Percentiles rank a stretch among this genome's conserved stretches.
phyloP scores from a whole-genome alignment of 2,113 vertebrate genomes.

The Aptenodytes forsteri region DNA sequence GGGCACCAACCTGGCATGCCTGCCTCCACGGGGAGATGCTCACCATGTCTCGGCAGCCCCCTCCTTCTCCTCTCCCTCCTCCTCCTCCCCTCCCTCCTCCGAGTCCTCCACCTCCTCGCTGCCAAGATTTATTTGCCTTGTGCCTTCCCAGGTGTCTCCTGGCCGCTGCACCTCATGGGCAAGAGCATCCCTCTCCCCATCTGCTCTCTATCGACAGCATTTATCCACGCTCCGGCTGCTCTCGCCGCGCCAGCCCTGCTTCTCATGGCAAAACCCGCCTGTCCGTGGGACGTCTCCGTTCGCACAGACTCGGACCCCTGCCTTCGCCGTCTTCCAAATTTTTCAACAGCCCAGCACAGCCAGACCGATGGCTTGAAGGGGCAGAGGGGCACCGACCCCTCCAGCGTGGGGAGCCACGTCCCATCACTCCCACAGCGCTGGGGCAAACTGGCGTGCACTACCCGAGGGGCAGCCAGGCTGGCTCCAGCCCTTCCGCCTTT shows the following conservation, averaged over 20 bases:
- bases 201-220: not conserved
- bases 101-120: not conserved
- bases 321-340: not conserved
- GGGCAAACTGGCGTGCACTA: not conserved
- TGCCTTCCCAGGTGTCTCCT: not conserved
- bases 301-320: not conserved
- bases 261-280: too few species aligned
- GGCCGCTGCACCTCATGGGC: too few species aligned
- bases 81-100: not conserved
- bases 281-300: not conserved
- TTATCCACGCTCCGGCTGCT: not conserved
- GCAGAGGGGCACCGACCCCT: not conserved
- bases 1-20: not conserved
- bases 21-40: not conserved
- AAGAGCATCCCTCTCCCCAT: not conserved
- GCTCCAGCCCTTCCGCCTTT: not conserved
- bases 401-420: rapidly evolving
- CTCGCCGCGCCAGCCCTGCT: not conserved
- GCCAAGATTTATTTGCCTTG: not conserved
- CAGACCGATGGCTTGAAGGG: not conserved
- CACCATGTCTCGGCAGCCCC: too few species aligned
- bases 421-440: not conserved
- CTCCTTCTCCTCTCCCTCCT: not conserved
- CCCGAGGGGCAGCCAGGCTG: not conserved
- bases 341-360: not conserved